Percentiles rank a stretch among this genome's conserved stretches.
These are phyloP conservation scores for Zaprionus tsacasi DNA, from an alignment of 1,140 invertebrate genomes.

Conservation along the genomic window DNA sequence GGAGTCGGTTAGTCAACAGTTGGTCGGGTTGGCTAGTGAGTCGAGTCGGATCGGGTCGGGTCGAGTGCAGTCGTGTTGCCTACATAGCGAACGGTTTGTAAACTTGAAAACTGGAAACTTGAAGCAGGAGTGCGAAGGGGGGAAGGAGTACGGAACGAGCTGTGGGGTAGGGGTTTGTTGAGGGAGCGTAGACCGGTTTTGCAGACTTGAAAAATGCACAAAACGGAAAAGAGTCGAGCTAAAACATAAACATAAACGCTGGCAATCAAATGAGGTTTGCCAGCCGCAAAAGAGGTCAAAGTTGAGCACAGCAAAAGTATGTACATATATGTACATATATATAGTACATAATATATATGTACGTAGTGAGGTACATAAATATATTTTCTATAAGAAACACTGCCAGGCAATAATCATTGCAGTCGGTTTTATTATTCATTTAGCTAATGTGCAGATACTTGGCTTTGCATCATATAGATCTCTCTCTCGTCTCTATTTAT, in stretches of 20 bases:
- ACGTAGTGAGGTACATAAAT: too few species aligned
- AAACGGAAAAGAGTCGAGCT: conserved; percentile 60
- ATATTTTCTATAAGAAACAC: background rate
- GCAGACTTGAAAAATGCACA: conserved; percentile 63
- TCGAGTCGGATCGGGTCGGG: background rate
- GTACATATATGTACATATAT: conserved; percentile 18
- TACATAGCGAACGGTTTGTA: conserved; percentile 53
- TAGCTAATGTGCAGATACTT: conserved; percentile 34
- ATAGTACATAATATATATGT: too few species aligned
- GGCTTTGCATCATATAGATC: background rate
- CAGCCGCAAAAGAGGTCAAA: conserved; percentile 76
- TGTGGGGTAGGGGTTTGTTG: conserved; percentile 7
- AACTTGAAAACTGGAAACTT: conserved; percentile 79
- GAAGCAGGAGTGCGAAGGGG: background rate
- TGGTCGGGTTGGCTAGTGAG: conserved; percentile 36
- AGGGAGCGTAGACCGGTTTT: conserved; percentile 58
- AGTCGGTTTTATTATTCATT: conserved; percentile 26
- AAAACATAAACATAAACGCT: conserved; percentile 71
- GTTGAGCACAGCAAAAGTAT: conserved; percentile 66
- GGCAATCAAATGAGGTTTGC: conserved; percentile 72
- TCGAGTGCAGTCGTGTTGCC: conserved; percentile 11
- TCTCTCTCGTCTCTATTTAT: conserved; percentile 17
- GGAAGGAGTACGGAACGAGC: background rate
- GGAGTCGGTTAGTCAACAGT: conserved; percentile 60
- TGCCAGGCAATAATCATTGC: background rate